A percentile compares a stretch with the other conserved stretches of the same genome.
Conservation (phyloP, 2,113 vertebrate genomes). For the Corythoichthys haematopterus region DNA sequence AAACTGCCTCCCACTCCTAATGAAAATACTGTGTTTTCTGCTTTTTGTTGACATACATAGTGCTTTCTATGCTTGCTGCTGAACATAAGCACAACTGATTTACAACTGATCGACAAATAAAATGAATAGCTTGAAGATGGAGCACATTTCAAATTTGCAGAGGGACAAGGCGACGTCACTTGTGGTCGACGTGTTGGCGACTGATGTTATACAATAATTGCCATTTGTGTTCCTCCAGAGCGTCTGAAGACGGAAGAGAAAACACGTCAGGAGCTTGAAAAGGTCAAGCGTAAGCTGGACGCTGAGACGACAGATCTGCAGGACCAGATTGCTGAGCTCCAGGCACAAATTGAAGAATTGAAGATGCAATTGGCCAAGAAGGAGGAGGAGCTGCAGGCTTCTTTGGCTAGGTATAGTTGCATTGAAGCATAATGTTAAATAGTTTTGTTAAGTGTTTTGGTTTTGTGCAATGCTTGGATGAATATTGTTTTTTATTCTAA, state of each 20-base stretch:
- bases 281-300: constrained; percentile 94
- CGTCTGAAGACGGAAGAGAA: constrained; percentile 98
- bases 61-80: too few relatives aligned
- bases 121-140: too few relatives aligned
- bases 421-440: background rate
- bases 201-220: background rate
- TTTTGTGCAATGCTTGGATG: background rate
- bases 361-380: constrained; percentile 92
- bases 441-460: background rate
- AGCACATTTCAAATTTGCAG: too few relatives aligned
- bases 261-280: constrained; percentile 92
- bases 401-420: constrained; percentile 79
- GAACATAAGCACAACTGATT: too few relatives aligned
- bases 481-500: background rate
- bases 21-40: too few relatives aligned
- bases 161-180: too few relatives aligned
- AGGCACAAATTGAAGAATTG: constrained; percentile 92
- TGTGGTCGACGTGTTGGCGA: background rate
- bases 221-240: constrained; percentile 65
- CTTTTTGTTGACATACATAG: too few relatives aligned
- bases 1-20: too few relatives aligned
- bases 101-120: too few relatives aligned
- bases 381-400: constrained; percentile 90
- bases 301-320: constrained; percentile 92
- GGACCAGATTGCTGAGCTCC: constrained; percentile 94